These are phyloP conservation scores for Pycnonotus jocosus DNA, from an alignment of 2,113 vertebrate genomes.

Conservation along the genomic window DNA sequence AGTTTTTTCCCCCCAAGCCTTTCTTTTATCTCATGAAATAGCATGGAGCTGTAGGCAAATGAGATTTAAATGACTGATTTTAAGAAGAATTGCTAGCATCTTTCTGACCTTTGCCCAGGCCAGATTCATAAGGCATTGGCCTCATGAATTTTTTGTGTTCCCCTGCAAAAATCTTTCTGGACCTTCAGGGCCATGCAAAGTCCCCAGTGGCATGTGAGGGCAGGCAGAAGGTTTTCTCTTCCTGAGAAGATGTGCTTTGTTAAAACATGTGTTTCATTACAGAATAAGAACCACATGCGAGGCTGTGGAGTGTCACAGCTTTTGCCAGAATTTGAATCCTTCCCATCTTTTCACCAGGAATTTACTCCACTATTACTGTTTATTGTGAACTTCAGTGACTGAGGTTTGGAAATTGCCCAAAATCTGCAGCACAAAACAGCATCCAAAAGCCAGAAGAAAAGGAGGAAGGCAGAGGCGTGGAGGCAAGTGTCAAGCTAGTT, in stretches of 20 bases:
- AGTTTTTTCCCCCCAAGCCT: neutral
- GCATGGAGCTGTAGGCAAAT: neutral
- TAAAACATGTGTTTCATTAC: neutral
- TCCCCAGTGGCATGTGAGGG: neutral
- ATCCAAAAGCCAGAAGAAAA: slow-evolving; percentile 11
- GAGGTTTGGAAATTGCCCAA: slow-evolving; percentile 37
- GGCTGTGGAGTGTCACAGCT: neutral
- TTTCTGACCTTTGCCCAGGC: neutral
- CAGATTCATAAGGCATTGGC: neutral
- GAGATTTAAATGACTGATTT: neutral
- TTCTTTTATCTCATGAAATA: neutral
- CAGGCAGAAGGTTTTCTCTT: neutral
- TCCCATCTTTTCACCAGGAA: neutral
- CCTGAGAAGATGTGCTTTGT: neutral
- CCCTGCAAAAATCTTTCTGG: neutral
- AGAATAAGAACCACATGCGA: neutral
- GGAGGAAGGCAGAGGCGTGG: slow-evolving; percentile 22
- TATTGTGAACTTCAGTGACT: neutral
- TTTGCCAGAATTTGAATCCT: neutral
- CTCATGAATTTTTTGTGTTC: neutral
- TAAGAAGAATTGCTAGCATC: neutral
- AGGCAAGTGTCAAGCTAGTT: slow-evolving; percentile 44
- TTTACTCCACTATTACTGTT: neutral
- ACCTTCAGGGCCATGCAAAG: neutral
- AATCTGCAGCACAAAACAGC: neutral